Percentiles rank a stretch among this genome's conserved stretches.
Conservation (phyloP, 2,113 vertebrate species). For the Electrona antarctica region DNA sequence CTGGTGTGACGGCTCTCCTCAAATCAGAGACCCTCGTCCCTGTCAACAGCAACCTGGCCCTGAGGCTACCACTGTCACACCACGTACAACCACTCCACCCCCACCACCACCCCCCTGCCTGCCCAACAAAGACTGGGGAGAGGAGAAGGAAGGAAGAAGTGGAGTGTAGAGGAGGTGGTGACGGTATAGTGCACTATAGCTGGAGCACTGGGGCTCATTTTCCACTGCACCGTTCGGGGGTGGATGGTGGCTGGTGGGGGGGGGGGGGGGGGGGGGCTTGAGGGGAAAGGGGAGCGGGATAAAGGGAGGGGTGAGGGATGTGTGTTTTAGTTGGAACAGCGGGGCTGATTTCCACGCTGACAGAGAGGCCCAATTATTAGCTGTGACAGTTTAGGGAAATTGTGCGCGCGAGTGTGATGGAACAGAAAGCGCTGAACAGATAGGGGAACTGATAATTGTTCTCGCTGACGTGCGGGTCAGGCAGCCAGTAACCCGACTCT, state of each 20-base stretch:
- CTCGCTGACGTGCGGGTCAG: constrained; percentile 37
- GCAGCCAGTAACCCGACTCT: constrained; percentile 32
- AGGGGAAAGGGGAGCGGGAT: constrained; percentile 33
- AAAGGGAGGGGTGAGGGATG: constrained; percentile 9
- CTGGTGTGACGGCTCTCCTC: constrained; percentile 92
- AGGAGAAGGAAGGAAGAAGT: constrained; percentile 35
- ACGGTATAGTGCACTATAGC: too few species aligned
- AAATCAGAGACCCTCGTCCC: constrained; percentile 93
- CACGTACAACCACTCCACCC: constrained; percentile 26
- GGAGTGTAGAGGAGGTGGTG: constrained; percentile 20
- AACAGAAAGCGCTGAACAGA: constrained; percentile 58
- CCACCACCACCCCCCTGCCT: neutral
- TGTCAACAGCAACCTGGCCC: constrained; percentile 88
- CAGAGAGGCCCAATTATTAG: constrained; percentile 76
- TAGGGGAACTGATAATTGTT: constrained; percentile 54
- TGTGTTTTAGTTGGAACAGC: constrained; percentile 68
- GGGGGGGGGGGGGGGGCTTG: constrained; percentile 33
- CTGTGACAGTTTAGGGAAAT: constrained; percentile 73
- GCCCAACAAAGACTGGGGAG: constrained; percentile 3
- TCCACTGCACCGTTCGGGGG: too few species aligned
- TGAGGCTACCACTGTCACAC: constrained; percentile 77
- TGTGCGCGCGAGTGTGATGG: constrained; percentile 60
- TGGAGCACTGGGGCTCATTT: too few species aligned
- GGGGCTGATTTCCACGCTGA: constrained; percentile 65
- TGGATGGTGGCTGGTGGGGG: neutral